Conservation (phyloP, 2,888 invertebrate genomes). For the Patella pellucida region DNA sequence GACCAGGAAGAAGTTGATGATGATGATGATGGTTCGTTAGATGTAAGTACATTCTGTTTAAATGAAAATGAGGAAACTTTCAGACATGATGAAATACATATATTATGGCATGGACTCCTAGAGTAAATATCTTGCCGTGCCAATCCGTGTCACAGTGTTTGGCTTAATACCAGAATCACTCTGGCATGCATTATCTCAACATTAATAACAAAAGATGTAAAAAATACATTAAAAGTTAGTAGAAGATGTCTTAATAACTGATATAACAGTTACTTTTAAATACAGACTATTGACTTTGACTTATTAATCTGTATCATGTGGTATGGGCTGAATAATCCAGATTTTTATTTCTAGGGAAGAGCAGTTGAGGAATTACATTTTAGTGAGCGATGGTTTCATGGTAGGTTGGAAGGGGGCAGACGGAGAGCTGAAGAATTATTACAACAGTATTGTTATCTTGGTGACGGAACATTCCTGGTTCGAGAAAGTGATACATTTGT, state of each 20-base stretch:
- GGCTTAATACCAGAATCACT: too few relatives aligned
- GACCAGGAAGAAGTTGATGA: conserved; percentile 75
- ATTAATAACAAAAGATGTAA: too few relatives aligned
- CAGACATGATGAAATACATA: too few relatives aligned
- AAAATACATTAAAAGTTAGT: too few relatives aligned
- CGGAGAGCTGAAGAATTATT: conserved; percentile 54
- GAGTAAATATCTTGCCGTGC: too few relatives aligned
- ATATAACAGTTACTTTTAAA: neutral
- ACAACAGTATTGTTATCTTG: conserved; percentile 52
- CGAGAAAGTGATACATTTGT: conserved; percentile 94
- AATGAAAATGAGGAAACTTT: neutral
- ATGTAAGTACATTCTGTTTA: conserved; percentile 30
- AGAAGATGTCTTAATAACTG: neutral
- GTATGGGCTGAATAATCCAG: neutral
- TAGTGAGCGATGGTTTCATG: conserved; percentile 65
- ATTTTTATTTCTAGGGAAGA: conserved; percentile 37
- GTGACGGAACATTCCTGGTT: conserved; percentile 74
- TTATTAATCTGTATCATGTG: too few relatives aligned
- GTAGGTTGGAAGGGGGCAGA: conserved; percentile 57
- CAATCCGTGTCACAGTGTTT: too few relatives aligned
- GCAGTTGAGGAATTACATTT: conserved; percentile 62
- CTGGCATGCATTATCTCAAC: too few relatives aligned
- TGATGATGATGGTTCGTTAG: conserved; percentile 65
- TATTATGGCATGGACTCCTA: too few relatives aligned
- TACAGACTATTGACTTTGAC: too few relatives aligned